phyloP scores from a whole-genome alignment of 2,113 vertebrate genomes.

The Aptenodytes patagonicus region DNA sequence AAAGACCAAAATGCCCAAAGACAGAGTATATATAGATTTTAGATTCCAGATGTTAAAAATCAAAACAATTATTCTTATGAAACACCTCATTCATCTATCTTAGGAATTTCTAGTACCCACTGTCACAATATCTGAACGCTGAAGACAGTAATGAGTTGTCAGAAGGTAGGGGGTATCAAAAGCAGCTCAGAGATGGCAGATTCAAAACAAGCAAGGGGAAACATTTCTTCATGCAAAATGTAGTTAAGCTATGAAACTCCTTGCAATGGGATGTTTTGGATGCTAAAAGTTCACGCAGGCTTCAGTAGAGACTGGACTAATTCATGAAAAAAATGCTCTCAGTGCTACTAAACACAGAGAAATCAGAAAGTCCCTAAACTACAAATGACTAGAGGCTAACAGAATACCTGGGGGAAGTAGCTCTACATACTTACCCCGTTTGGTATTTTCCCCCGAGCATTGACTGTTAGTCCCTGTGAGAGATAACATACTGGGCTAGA shows the following conservation, averaged over 20 bases:
- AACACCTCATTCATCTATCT: conserved; percentile 18
- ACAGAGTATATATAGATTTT: background rate
- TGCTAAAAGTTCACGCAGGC: background rate
- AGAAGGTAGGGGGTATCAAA: background rate
- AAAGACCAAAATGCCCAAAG: background rate
- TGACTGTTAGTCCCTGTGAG: background rate
- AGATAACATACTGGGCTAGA: background rate
- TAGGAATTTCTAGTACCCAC: background rate
- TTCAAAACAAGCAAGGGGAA: background rate
- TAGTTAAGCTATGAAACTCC: background rate
- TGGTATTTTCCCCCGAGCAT: background rate
- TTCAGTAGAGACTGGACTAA: background rate
- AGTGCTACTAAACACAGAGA: background rate
- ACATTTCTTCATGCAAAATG: background rate
- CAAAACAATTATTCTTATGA: background rate
- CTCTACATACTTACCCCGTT: background rate
- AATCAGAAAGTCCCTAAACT: background rate
- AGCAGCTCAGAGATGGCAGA: background rate
- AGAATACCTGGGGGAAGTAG: background rate
- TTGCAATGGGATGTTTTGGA: background rate
- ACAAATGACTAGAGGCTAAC: background rate
- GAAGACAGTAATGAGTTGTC: background rate
- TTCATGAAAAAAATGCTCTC: background rate
- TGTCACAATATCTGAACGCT: background rate
- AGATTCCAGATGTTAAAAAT: conserved; percentile 42